phyloP scores from a whole-genome alignment of 92 coral and sea anemone species.

The Heliopora coerulea region DNA sequence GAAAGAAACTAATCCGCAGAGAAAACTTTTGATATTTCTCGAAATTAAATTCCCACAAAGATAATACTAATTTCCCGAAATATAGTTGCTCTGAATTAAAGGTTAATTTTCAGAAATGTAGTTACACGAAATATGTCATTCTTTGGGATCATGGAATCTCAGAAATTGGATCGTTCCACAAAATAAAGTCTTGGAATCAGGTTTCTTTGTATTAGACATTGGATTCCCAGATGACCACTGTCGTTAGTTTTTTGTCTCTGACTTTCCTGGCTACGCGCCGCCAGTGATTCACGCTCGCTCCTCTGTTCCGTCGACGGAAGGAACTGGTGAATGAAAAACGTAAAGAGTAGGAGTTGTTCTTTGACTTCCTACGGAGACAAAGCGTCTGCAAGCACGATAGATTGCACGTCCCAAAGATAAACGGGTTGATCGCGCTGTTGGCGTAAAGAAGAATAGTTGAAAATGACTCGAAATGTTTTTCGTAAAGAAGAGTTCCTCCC shows the following conservation, averaged over 20 bases:
- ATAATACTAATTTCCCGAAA: too few relatives aligned
- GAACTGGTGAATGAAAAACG: constrained; percentile 31
- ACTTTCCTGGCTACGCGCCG: constrained; percentile 9
- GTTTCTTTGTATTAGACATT: constrained; percentile 26
- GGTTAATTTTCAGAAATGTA: too few relatives aligned
- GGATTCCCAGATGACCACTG: constrained; percentile 18
- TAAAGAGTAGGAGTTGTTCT: constrained; percentile 2
- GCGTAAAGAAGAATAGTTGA: constrained; percentile 71
- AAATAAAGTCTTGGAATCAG: too few relatives aligned
- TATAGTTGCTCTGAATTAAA: too few relatives aligned
- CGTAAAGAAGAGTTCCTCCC: constrained; percentile 13
- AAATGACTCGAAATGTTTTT: constrained; percentile 48
- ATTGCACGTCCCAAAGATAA: constrained; percentile 68
- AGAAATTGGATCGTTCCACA: too few relatives aligned
- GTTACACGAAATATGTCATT: too few relatives aligned
- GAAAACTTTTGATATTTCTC: too few relatives aligned
- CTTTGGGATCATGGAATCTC: too few relatives aligned
- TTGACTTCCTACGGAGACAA: not conserved
- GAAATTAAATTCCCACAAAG: too few relatives aligned
- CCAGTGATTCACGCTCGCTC: not conserved
- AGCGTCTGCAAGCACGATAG: not conserved
- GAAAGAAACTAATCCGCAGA: too few relatives aligned
- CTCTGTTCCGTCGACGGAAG: constrained; percentile 1
- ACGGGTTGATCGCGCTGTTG: constrained; percentile 85
- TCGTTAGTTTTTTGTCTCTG: not conserved